Conservation (phyloP, 1,140 invertebrate genomes). For the Branchinecta lindahli region DNA sequence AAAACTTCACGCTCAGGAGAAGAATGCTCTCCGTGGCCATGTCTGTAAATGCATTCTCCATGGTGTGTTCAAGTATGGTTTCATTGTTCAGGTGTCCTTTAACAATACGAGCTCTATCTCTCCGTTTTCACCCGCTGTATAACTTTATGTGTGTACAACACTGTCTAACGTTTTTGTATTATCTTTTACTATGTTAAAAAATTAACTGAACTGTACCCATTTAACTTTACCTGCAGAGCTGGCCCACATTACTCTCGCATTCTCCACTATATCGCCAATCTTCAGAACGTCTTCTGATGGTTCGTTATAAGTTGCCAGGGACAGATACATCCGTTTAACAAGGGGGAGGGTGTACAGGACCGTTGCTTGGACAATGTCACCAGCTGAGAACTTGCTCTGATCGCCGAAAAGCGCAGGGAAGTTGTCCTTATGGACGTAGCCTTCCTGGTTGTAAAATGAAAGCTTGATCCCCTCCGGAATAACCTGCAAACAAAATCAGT, state of each 20-base stretch:
- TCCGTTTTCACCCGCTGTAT: too few relatives aligned
- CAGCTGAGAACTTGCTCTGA: constrained; percentile 30
- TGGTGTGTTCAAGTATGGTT: too few relatives aligned
- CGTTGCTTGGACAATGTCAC: constrained; percentile 35
- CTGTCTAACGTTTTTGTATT: too few relatives aligned
- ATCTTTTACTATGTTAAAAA: too few relatives aligned
- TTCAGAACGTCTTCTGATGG: constrained; percentile 22
- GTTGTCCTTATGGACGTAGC: constrained; percentile 38
- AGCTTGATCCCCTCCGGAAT: constrained; percentile 42
- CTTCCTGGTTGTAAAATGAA: constrained; percentile 36
- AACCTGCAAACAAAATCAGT: constrained; percentile 24
- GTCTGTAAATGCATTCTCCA: too few relatives aligned
- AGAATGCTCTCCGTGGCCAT: too few relatives aligned
- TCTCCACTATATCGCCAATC: constrained; percentile 30
- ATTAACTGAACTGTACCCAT: too few relatives aligned
- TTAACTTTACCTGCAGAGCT: constrained; percentile 11
- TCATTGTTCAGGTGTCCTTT: too few relatives aligned
- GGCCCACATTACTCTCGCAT: constrained; percentile 32
- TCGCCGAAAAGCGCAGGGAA: constrained; percentile 29
- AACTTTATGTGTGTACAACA: too few relatives aligned
- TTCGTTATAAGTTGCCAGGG: constrained; percentile 30
- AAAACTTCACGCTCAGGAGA: too few relatives aligned
- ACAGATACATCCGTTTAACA: constrained; percentile 46
- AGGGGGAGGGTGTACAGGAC: constrained; percentile 49
- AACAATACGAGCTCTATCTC: too few relatives aligned